phyloP scores from a whole-genome alignment of 2,797 vertebrate genomes.

The Chaetophractus vellerosus region DNA sequence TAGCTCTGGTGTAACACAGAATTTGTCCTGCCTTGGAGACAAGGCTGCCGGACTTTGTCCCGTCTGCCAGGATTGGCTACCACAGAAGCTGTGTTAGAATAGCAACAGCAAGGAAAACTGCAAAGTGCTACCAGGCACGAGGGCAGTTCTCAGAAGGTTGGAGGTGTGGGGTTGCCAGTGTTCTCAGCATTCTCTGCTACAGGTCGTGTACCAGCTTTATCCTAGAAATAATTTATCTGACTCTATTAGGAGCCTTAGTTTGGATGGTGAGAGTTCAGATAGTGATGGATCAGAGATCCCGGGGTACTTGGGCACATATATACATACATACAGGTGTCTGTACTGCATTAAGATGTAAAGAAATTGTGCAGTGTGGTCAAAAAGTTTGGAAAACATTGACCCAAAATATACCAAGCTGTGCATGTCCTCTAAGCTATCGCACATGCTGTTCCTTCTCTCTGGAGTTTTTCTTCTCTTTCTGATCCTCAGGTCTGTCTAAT shows the following conservation, averaged over 20 bases:
- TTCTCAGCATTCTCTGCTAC: neutral
- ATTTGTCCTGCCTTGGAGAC: neutral
- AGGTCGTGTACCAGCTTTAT: neutral
- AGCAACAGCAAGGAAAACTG: neutral
- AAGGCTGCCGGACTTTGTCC: neutral
- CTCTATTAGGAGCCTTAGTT: neutral
- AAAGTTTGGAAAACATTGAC: neutral
- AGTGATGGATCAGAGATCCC: neutral
- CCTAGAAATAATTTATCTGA: neutral
- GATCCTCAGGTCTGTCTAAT: neutral
- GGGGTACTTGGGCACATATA: neutral
- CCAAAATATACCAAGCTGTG: neutral
- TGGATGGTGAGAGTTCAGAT: neutral
- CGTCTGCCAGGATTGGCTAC: neutral
- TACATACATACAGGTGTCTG: neutral
- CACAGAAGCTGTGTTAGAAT: neutral
- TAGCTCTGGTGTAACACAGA: neutral
- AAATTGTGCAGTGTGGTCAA: neutral
- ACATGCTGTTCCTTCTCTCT: neutral
- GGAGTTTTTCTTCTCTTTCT: neutral
- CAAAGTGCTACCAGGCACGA: neutral
- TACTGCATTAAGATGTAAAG: neutral
- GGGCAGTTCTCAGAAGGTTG: neutral
- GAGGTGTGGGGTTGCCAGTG: neutral
- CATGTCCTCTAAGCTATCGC: neutral